Evolutionary conservation across 2,888 invertebrate genomes (phyloP), one percentile per base, ranked within the genome.

Genomic region (Callyntrura guangdongensis): DNA sequence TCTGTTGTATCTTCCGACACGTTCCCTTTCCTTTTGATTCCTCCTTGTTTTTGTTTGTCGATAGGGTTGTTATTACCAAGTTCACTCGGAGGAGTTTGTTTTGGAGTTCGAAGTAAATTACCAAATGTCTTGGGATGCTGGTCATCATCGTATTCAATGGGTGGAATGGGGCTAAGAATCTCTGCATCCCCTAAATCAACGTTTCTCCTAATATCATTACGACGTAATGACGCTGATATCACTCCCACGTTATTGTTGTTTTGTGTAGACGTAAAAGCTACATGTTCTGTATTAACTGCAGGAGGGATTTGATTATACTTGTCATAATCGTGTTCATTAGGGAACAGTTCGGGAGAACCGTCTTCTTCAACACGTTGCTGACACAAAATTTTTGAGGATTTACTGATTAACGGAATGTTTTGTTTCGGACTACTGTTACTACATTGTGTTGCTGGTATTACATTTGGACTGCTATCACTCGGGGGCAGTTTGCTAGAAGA

Each of bases 181-280:
- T 77, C 77, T 14, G 8, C 3, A 77, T 25, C 49, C 9, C 12
- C 4, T 17, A 2, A 22, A 27, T 77, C 53, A 8, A 14, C 17
- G 47, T 20, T 20, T 17, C n/a, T 77, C 53, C 2, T 17, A 11
- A 12, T 22, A 25, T 14, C 49, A 25, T 25, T 20, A 22, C 22
- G 25, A 53, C 25, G 49, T 4, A 36, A 36, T 36, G 36, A 25
- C 9, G 25, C 3, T 36, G 53, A 49, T n/a, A 12, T 14, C 53
- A 53, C 22, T 25, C 20, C 74, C 45, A 20, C 25, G 53, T 49
- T 36, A 36, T 36, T 77, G 25, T 14, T 11, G 12, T 77, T 77
- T 77, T 77, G 77, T n/a, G 77, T 77, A 22, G 77, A 77, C 1
- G 77, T 53, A n/a, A 49, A 25, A 36, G 53, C 77, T 22, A 1